These are phyloP conservation scores for Sterrhoptilus dennistouni DNA, from an alignment of 2,113 vertebrate species.

Conservation along the genomic window DNA sequence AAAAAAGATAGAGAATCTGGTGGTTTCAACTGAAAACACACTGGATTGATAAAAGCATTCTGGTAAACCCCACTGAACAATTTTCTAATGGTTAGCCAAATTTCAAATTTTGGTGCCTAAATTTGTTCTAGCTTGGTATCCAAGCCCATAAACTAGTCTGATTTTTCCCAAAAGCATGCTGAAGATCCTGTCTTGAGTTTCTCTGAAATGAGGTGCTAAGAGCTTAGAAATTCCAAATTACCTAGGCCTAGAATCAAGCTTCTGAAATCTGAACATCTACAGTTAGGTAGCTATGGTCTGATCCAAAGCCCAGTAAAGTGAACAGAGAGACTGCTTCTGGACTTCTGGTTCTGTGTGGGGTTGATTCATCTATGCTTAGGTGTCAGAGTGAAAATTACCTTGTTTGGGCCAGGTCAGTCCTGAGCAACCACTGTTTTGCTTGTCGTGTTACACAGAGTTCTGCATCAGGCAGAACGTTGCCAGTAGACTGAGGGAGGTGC, in stretches of 20 bases:
- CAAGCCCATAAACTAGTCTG: background rate
- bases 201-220: background rate
- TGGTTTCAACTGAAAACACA: background rate
- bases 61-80: background rate
- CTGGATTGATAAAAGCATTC: background rate
- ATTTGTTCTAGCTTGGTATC: background rate
- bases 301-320: background rate
- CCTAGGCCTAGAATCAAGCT: background rate
- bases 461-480: background rate
- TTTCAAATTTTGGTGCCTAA: background rate
- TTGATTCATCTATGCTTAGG: background rate
- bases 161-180: background rate
- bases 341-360: background rate
- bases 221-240: background rate
- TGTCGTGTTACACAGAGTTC: accelerated
- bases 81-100: background rate
- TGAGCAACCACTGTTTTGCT: background rate
- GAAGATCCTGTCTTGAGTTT: background rate
- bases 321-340: background rate
- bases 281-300: background rate
- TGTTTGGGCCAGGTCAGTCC: background rate
- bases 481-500: background rate
- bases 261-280: background rate
- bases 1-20: accelerated
- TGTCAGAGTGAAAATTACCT: background rate